A percentile compares a stretch with the other conserved stretches of the same genome.
phyloP scores from a whole-genome alignment of 2,888 invertebrate genomes.

The Frankliniella fusca region DNA sequence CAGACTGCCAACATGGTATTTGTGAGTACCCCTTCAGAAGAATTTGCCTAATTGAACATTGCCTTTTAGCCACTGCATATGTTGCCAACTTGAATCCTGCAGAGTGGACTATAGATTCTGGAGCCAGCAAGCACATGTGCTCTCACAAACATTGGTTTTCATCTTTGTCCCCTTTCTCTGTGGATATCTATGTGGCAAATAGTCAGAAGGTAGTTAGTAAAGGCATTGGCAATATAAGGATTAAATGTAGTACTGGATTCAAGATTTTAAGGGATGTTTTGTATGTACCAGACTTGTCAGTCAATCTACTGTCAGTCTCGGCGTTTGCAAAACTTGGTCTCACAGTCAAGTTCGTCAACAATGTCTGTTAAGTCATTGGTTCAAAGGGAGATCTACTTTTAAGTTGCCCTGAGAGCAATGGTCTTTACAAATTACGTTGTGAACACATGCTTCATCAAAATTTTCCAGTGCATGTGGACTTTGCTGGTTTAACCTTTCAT shows the following conservation, averaged over 20 bases:
- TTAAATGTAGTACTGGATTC: conserved; percentile 17
- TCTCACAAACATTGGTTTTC: conserved; percentile 19
- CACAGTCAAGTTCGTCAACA: conserved; percentile 36
- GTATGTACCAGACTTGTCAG: conserved; percentile 39
- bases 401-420: background rate
- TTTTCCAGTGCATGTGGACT: background rate
- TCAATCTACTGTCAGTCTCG: conserved; percentile 39
- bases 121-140: conserved; percentile 33
- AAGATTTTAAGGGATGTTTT: conserved; percentile 36
- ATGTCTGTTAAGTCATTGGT: background rate
- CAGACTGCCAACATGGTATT: too few species aligned
- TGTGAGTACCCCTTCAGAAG: background rate
- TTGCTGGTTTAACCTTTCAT: background rate
- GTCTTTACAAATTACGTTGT: background rate
- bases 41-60: background rate
- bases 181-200: background rate
- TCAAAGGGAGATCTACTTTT: background rate
- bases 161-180: background rate
- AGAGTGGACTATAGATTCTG: conserved; percentile 33
- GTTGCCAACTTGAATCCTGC: background rate
- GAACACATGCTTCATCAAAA: background rate
- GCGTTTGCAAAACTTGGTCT: conserved; percentile 37
- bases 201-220: background rate
- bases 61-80: background rate
- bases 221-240: conserved; percentile 33